Conservation (phyloP, 2,797 vertebrate species). For the Crocodylus rhombifer region DNA sequence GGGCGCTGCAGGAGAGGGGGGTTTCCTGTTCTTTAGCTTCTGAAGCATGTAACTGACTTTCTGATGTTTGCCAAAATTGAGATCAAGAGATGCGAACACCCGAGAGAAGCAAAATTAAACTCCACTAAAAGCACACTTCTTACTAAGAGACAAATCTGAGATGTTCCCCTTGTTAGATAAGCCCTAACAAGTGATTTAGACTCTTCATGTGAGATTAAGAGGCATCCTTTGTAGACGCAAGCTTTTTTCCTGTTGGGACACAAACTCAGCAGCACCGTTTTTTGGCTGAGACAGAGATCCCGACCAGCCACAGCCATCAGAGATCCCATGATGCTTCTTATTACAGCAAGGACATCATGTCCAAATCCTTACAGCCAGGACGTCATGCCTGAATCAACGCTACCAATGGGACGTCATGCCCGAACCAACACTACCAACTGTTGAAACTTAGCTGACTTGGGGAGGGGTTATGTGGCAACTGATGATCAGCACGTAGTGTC, state of each 20-base stretch:
- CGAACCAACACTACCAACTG: no score
- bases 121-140: neutral
- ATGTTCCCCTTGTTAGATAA: neutral
- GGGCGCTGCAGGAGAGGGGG: constrained; percentile 13
- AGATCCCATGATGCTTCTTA: neutral
- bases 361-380: neutral
- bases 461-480: no score
- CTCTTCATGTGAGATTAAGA: neutral
- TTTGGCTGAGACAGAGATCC: neutral
- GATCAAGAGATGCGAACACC: neutral
- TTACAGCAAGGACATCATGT: neutral
- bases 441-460: no score
- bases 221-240: neutral
- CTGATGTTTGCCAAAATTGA: constrained; percentile 20
- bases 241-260: neutral
- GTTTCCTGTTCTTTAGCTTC: constrained; percentile 64
- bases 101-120: neutral
- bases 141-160: neutral
- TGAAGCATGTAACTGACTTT: neutral
- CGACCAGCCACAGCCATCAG: neutral
- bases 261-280: neutral
- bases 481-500: neutral
- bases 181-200: neutral
- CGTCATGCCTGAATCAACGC: no score
- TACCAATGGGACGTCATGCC: no score